Evolutionary conservation across 2,888 invertebrate genomes (phyloP), one percentile per base, ranked within the genome.

Genomic region (Yponomeuta malinellus): DNA sequence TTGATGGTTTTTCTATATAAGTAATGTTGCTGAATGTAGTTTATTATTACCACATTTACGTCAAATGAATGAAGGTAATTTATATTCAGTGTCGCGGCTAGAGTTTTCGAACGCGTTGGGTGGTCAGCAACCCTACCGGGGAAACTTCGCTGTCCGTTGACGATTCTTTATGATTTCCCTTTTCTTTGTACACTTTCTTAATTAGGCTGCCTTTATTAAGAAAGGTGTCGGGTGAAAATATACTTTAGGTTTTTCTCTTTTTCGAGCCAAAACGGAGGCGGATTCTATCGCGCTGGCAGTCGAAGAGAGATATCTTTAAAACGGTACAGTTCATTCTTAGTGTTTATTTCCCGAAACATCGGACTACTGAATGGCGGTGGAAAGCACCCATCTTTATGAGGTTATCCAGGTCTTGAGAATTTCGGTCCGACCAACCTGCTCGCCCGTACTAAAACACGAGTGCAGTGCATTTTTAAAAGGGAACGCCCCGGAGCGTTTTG

Each of bases 401-500:
- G 79, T 85, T 84, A 84, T 81, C 80, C 80, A 83, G 83, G 82
- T 81, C 82, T 83, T 80, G 80, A 82, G 85, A 83, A 89, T 83
- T 80, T 86, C 84, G 79, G 81, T 78, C 79, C 85, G 83, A 88
- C 89, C 90, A 89, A 91, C 90, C 90, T 90, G 90, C 88, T 86
- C 81, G 83, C 84, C 80, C 82, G 89, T 83, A 88, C 82, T 89
- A 87, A 90, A 90, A 86, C 81, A 79, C 76, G 76, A 87, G 89
- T 91, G 90, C 88, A 90, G 90, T 91, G 90, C 90, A 91, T 91
- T 90, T 91, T 91, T 89, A 90, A 91, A 87, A 85, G 86, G 89
- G 82, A 86, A 87, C 89, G 87, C 89, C 90, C 90, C 86, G 48
- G 78, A 75, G 78, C 75, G 78, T 77, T 79, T 83, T 82, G 81